These are phyloP conservation scores for Heliconius congener DNA, from an alignment of 1,140 invertebrate species.

Conservation along the genomic window DNA sequence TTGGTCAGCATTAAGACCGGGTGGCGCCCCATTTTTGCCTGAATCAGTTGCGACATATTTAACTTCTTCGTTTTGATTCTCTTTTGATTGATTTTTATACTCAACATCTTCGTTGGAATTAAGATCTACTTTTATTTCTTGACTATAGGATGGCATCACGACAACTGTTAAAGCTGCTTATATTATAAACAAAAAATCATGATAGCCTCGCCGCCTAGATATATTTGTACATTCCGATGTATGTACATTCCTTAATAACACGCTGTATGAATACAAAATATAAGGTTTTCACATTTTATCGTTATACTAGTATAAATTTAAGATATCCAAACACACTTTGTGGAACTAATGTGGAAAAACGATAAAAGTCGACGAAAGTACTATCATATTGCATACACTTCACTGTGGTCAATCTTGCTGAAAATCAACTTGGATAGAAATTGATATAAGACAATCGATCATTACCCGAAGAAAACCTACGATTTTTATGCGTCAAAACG, in stretches of 20 bases:
- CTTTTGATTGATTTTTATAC: conserved; percentile 54
- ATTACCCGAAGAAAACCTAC: conserved; percentile 61
- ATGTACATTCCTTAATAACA: conserved; percentile 3
- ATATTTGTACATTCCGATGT: conserved; percentile 6
- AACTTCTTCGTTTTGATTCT: conserved; percentile 51
- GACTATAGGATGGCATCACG: conserved; percentile 71
- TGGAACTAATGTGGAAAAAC: background rate
- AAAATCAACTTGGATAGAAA: conserved; percentile 43
- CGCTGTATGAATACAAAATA: conserved; percentile 22
- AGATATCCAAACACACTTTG: conserved; percentile 4
- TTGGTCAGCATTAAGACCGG: conserved; percentile 62
- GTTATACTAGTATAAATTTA: conserved; percentile 1
- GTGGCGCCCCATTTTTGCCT: conserved; percentile 50
- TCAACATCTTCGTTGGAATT: conserved; percentile 61
- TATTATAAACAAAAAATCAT: conserved; percentile 18
- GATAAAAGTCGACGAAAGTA: conserved; percentile 29
- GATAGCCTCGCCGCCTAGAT: background rate
- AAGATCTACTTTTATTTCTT: conserved; percentile 70
- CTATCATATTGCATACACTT: conserved; percentile 39
- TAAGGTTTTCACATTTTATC: conserved; percentile 49
- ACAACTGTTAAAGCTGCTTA: conserved; percentile 20
- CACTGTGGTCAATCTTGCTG: conserved; percentile 15
- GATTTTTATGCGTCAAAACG: conserved; percentile 56
- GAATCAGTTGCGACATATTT: conserved; percentile 48
- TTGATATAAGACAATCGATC: conserved; percentile 55